Conservation (phyloP, 1,140 invertebrate genomes). For the Drosophila prosaltans region DNA sequence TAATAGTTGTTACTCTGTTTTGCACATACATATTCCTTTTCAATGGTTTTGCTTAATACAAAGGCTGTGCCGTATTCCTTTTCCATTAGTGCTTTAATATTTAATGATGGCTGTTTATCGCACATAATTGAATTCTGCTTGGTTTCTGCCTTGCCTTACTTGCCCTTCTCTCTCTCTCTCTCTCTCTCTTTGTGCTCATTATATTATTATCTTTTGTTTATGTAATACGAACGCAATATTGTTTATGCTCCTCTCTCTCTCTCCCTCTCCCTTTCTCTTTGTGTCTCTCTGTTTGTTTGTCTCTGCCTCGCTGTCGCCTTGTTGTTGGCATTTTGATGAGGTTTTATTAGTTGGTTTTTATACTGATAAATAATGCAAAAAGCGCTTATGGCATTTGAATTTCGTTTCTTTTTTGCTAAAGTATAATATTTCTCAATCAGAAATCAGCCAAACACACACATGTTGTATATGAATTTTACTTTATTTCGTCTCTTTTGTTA, state of each 20-base stretch:
- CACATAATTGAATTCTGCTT: conserved; percentile 69
- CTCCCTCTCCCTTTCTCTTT: not conserved
- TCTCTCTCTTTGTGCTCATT: conserved; percentile 66
- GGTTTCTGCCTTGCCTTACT: conserved; percentile 43
- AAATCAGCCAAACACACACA: conserved; percentile 42
- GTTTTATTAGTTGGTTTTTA: conserved; percentile 66
- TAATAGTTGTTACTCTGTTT: not conserved
- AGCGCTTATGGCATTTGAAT: conserved; percentile 30
- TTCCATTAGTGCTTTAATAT: conserved; percentile 77
- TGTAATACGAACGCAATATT: conserved; percentile 66
- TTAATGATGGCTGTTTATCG: conserved; percentile 79
- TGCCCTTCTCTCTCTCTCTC: conserved; percentile 46
- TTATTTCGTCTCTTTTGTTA: conserved; percentile 42
- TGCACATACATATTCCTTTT: not conserved
- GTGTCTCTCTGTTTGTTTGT: not conserved
- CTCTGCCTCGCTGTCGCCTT: not conserved
- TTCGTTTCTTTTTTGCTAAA: conserved; percentile 13
- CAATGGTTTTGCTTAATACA: not conserved
- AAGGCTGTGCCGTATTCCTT: conserved; percentile 43
- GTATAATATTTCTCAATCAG: conserved; percentile 73
- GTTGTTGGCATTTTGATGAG: conserved; percentile 60
- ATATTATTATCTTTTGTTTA: conserved; percentile 77
- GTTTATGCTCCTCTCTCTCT: conserved; percentile 24
- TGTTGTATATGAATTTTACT: conserved; percentile 66
- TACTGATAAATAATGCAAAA: conserved; percentile 70